Base-by-base conservation (phyloP, 2,113 vertebrate species). In the Forbesichthys agassizii region DNA sequence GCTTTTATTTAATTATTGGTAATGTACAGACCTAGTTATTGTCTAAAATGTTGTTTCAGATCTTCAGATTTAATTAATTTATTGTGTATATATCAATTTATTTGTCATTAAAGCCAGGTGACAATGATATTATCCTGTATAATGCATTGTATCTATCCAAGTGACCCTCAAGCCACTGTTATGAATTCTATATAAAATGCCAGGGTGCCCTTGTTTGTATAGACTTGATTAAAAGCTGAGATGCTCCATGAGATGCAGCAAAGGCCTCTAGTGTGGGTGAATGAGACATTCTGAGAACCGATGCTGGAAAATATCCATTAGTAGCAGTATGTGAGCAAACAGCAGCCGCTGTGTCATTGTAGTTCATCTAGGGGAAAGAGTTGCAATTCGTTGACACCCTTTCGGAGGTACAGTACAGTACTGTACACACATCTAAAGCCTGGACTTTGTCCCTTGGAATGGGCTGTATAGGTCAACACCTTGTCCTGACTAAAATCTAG, bases 111-210 rank as follows among this genome's bases (percentile, higher is more conserved):
- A 9, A 47, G 47, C 46, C 7, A 3, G 33, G 13, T 63, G 16
- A 66, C 33, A 71, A 74, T 56, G 48, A 55, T 42, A 71, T 64
- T 51, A 33, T 68, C 36, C 33, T 48, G 27, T 52, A 33, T 27
- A 56, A 71, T 14, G 47, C 33, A 13, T 11, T 48, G 36, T 65
- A 42, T 73, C 18, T 72, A 57, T 61, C 64, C 49, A 61, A 11
- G 53, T 54, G 62, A 27, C 14, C 53, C 63, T 71, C n/a, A 27
- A 8, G 54, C 56, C 59, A 6, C 18, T 16, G 36, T 8, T 60
- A 86, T 88, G 66, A 88, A 90, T 86, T 70, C 57, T 86, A 83
- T 61, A 86, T 80, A 65, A 69, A 67, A 78, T 86, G 85, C 88
- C 77, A 78, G 82, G 78, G 74, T 81, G 61, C 65, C 12, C 42